phyloP scores from a whole-genome alignment of 2,888 invertebrate genomes.

The Stenodema calcarata region DNA sequence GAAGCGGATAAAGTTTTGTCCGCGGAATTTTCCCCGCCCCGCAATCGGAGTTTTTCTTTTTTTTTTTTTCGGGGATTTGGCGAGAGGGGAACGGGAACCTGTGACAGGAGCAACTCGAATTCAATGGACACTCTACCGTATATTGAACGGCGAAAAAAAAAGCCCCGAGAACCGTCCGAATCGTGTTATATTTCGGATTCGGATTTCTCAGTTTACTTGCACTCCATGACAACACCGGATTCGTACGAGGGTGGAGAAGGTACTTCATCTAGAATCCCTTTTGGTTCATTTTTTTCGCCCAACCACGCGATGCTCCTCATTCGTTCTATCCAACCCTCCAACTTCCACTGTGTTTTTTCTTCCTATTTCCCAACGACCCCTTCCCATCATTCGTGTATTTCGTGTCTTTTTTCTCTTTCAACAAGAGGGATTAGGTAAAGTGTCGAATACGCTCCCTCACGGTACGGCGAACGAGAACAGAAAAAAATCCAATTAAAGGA shows the following conservation, averaged over 20 bases:
- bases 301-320: neutral
- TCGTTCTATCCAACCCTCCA: neutral
- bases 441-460: slow-evolving; percentile 7
- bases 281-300: neutral
- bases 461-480: neutral
- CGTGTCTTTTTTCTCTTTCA: neutral
- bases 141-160: neutral
- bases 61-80: neutral
- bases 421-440: slow-evolving; percentile 7
- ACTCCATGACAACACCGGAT: neutral
- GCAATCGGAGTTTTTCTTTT: neutral
- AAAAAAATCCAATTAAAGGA: slow-evolving; percentile 32
- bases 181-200: slow-evolving; percentile 26
- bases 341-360: neutral
- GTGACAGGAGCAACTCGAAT: neutral
- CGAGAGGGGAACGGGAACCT: neutral
- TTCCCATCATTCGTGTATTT: neutral
- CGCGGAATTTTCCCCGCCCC: neutral
- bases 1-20: neutral
- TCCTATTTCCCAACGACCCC: neutral
- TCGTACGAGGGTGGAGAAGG: neutral
- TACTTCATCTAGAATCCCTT: neutral
- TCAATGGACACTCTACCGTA: neutral
- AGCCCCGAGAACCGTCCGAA: neutral
- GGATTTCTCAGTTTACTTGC: slow-evolving; percentile 9